phyloP scores from a whole-genome alignment of 2,888 invertebrate genomes.

The Molanna angustata region DNA sequence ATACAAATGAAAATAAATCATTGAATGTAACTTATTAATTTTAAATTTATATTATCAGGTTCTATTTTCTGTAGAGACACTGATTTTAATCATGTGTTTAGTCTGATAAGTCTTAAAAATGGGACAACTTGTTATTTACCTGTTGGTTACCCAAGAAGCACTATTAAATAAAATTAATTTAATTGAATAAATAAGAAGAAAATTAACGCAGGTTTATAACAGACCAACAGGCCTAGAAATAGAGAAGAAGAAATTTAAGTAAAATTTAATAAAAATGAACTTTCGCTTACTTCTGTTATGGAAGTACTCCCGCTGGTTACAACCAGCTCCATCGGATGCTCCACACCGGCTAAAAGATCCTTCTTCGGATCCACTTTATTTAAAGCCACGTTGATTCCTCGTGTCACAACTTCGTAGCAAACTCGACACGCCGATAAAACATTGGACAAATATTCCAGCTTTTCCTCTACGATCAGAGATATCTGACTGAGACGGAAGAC shows the following conservation, averaged over 20 bases:
- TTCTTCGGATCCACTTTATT: conserved; percentile 58
- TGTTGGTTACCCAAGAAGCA: no score
- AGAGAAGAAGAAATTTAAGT: neutral
- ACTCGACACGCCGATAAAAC: conserved; percentile 54
- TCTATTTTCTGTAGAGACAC: no score
- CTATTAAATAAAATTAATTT: no score
- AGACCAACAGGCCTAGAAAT: neutral
- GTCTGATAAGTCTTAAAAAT: no score
- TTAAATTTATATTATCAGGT: no score
- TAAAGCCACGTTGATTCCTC: conserved; percentile 49
- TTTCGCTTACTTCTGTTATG: conserved; percentile 58
- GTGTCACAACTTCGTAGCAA: conserved; percentile 57
- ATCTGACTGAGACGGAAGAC: conserved; percentile 69
- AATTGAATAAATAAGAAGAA: no score
- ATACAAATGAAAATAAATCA: no score
- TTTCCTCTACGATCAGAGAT: conserved; percentile 60
- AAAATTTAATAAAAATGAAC: neutral
- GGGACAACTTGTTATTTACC: no score
- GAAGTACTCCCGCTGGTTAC: conserved; percentile 76
- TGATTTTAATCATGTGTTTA: no score
- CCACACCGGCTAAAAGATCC: conserved; percentile 77
- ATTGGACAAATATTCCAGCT: conserved; percentile 71
- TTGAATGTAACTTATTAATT: no score
- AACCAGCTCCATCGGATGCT: conserved; percentile 72
- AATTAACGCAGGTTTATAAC: no score